Evolutionary conservation across 2,888 invertebrate genomes (phyloP).

Genomic region (Aethes cnicana): DNA sequence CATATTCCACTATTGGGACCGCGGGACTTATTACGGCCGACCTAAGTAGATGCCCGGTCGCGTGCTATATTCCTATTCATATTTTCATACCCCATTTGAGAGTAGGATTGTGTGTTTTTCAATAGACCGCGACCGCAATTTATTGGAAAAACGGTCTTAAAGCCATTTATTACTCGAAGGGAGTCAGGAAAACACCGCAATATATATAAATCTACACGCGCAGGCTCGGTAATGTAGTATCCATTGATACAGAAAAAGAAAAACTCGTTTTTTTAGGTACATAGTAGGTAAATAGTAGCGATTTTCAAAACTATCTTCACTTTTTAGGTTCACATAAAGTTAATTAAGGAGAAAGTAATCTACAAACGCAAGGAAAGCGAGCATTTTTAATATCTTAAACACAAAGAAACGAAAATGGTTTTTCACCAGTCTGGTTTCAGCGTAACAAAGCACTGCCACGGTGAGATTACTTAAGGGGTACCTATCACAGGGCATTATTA

Average conservation of each 20-base stretch:
- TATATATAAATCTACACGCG: too few relatives aligned
- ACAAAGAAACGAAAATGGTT: constrained; percentile 9
- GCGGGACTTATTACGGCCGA: constrained; percentile 60
- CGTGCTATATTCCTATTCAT: constrained; percentile 58
- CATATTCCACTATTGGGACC: constrained; percentile 72
- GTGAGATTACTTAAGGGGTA: too few relatives aligned
- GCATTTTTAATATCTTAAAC: constrained; percentile 11
- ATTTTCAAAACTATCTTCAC: too few relatives aligned
- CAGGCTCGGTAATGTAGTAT: background rate
- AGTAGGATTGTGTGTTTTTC: constrained; percentile 57
- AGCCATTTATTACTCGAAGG: constrained; percentile 53
- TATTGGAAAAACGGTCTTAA: constrained; percentile 37
- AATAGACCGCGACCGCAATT: constrained; percentile 42
- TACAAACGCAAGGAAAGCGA: background rate
- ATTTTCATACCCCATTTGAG: constrained; percentile 67
- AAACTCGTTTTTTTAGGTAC: background rate
- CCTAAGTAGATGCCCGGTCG: constrained; percentile 56
- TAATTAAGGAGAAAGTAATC: too few relatives aligned
- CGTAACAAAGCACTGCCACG: constrained; percentile 10
- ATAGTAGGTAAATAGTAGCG: background rate
- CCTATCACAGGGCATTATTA: too few relatives aligned
- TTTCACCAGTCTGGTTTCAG: constrained; percentile 10
- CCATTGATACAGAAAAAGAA: background rate
- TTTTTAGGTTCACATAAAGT: too few relatives aligned
- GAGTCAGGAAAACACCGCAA: too few relatives aligned